Percentiles rank a stretch among this genome's conserved stretches.
Conservation (phyloP, 2,113 vertebrate genomes). For the Heterochromis multidens region DNA sequence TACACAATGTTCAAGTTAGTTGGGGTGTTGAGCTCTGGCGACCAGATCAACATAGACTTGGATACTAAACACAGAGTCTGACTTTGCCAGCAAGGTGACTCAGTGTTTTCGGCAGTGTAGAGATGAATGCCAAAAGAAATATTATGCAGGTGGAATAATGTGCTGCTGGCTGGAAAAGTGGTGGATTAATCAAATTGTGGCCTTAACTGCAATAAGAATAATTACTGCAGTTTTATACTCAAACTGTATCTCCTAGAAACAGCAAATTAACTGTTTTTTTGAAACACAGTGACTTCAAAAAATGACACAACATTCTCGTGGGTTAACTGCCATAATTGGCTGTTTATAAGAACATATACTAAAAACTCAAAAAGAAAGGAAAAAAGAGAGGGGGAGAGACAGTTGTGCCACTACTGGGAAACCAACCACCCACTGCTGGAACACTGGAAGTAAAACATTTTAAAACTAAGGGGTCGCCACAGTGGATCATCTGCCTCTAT, state of each 20-base stretch:
- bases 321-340: neutral
- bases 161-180: neutral
- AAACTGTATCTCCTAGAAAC: neutral
- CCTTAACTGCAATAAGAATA: neutral
- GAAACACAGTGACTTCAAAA: neutral
- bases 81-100: slow-evolving; percentile 6
- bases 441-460: neutral
- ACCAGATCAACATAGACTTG: neutral
- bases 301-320: neutral
- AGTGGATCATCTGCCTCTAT: neutral
- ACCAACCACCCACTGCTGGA: neutral
- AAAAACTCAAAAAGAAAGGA: neutral
- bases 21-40: slow-evolving; percentile 4
- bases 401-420: neutral
- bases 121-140: slow-evolving; percentile 9
- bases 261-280: neutral
- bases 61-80: neutral
- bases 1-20: neutral
- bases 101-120: slow-evolving; percentile 32
- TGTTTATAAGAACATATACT: neutral
- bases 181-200: neutral
- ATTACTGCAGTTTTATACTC: neutral
- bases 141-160: neutral
- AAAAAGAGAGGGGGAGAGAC: neutral
- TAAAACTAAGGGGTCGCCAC: neutral